Evolutionary conservation across 2,888 invertebrate genomes (phyloP).

Genomic region (Diarsia dahlii): DNA sequence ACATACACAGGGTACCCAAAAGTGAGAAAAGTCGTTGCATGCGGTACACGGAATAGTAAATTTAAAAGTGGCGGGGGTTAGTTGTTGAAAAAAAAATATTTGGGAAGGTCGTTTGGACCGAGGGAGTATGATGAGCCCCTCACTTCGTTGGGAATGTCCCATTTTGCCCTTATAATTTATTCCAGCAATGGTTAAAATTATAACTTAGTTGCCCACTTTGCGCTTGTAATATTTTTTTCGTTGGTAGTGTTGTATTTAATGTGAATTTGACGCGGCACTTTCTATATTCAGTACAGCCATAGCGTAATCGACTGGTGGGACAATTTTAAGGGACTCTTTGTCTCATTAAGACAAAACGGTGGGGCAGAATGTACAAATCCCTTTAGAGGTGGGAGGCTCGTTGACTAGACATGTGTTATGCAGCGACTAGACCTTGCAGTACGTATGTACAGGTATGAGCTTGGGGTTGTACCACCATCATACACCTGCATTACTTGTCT

Average conservation of each 20-base stretch:
- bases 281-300: neutral
- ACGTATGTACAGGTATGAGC: constrained; percentile 80
- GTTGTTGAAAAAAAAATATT: constrained; percentile 83
- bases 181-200: neutral
- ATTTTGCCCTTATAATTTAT: neutral
- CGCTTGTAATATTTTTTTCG: neutral
- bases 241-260: neutral
- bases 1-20: constrained; percentile 83
- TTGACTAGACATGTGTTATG: constrained; percentile 66
- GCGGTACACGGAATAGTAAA: constrained; percentile 80
- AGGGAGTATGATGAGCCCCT: constrained; percentile 43
- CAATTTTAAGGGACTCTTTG: neutral
- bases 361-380: constrained; percentile 1
- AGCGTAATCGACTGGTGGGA: neutral
- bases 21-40: constrained; percentile 82
- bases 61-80: constrained; percentile 76
- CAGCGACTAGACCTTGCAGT: constrained; percentile 70
- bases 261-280: neutral
- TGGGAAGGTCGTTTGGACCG: constrained; percentile 82
- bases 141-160: constrained; percentile 8
- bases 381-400: constrained; percentile 45
- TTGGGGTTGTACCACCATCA: neutral
- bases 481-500: neutral
- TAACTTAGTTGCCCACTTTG: neutral
- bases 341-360: neutral